Base-by-base conservation (phyloP, 2,888 invertebrate species). In the Entomobrya proxima region DNA sequence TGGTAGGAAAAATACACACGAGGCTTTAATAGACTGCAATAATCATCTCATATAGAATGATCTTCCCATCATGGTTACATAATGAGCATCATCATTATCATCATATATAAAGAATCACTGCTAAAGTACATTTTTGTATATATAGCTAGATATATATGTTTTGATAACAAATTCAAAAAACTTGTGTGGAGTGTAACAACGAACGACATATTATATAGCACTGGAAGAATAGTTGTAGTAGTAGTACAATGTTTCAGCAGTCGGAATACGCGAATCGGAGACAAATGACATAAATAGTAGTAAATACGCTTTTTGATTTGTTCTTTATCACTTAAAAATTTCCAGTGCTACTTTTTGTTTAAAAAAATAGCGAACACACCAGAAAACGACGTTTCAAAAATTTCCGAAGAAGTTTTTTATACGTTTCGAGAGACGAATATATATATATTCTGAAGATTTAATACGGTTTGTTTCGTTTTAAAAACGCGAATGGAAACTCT, bases 21-120 rank as follows among this genome's bases (percentile, higher is more conserved):
- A 86, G 86, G 86, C 86, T 86, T 86, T 86, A 86, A 86, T 86
- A 86, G 83, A 80, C 86, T 86, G 86, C 86, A 86, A 86, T 84
- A 86, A 84, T 86, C 83, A 86, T 86, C 86, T 86, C 86, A 86
- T 81, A 86, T 79, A 79, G 76, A 69, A 67, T 52, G 78, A 84
- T 86, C 80, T 86, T 84, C 83, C 86, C 86, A 86, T 86, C 83
- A 86, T 86, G 86, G 80, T 75, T 84, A 84, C 86, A 86, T 80
- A 86, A 86, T 86, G 86, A 86, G 86, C 83, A 86, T 76, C 76
- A 82, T 81, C 74, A 86, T 81, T 77, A 44, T 77, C 61, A 55
- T 76, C 67, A 67, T 67, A 79, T 85, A 86, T 86, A 86, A 86
- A 86, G 86, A 86, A 86, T 79, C 86, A 86, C 83, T 79, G 82